phyloP scores from a whole-genome alignment of 1,140 invertebrate species.

The Pectinophora gossypiella region DNA sequence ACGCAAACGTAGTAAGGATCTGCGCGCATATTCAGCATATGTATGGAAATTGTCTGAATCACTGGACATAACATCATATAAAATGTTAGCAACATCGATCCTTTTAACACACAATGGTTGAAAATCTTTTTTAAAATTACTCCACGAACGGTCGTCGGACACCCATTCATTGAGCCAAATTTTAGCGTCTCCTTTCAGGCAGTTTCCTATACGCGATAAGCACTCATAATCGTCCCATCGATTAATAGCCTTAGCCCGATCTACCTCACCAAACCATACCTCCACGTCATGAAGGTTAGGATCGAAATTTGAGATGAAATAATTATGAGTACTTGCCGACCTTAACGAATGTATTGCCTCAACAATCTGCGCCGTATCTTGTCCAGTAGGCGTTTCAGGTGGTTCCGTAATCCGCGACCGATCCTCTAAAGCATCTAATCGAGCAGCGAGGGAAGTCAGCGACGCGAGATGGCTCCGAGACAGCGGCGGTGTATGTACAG shows the following conservation, averaged over 20 bases:
- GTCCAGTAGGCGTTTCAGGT: too few species aligned
- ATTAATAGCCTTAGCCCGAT: not conserved
- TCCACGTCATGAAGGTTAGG: not conserved
- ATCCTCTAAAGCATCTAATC: too few species aligned
- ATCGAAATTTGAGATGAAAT: too few species aligned
- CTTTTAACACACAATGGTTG: not conserved
- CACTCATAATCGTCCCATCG: not conserved
- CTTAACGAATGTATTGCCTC: too few species aligned
- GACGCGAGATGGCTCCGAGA: too few species aligned
- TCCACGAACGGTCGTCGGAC: not conserved
- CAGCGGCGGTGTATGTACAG: too few species aligned
- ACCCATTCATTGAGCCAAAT: conserved; percentile 3
- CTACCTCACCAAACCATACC: conserved; percentile 1
- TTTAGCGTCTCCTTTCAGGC: conserved; percentile 1
- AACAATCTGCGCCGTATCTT: too few species aligned
- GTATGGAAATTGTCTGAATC: not conserved
- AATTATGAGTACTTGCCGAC: too few species aligned
- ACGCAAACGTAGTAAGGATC: not conserved
- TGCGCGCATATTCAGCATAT: too few species aligned
- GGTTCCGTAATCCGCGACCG: too few species aligned
- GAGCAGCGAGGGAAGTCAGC: too few species aligned
- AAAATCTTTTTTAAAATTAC: conserved; percentile 2
- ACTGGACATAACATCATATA: not conserved
- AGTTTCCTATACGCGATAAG: not conserved
- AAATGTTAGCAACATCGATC: not conserved